Evolutionary conservation across 2,797 vertebrate species (phyloP).

Genomic region (Cyclura pinguis): DNA sequence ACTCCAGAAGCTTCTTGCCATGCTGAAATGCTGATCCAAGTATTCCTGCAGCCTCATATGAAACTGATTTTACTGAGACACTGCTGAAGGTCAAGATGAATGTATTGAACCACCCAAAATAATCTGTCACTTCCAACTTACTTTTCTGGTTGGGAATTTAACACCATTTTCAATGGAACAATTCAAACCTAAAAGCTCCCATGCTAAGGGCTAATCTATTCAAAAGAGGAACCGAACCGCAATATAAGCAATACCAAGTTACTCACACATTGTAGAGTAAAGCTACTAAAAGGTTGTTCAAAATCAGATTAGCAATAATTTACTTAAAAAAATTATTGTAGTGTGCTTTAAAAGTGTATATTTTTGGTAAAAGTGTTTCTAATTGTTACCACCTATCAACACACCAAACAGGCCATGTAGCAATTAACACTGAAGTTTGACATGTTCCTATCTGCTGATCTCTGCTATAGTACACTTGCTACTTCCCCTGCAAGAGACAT

Average conservation of each 20-base stretch:
- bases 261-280: neutral
- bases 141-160: neutral
- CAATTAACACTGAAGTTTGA: conserved; percentile 61
- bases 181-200: neutral
- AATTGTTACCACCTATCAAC: conserved; percentile 49
- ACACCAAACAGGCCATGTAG: conserved; percentile 42
- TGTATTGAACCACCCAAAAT: neutral
- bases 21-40: neutral
- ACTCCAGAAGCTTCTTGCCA: neutral
- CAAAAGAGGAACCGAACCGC: neutral
- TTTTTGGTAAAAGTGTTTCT: conserved; percentile 50
- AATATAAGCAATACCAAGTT: neutral
- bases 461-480: conserved; percentile 46
- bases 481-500: conserved; percentile 68
- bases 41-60: neutral
- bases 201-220: no score
- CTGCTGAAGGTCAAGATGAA: neutral
- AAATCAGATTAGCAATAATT: conserved; percentile 60
- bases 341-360: conserved; percentile 40
- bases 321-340: conserved; percentile 41
- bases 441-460: conserved; percentile 61
- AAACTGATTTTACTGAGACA: neutral
- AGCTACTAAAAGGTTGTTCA: neutral
- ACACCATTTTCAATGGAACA: neutral
- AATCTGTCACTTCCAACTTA: neutral